A percentile compares a stretch with the other conserved stretches of the same genome.
phyloP scores from a whole-genome alignment of 2,888 invertebrate genomes.

The Gerris lacustris region DNA sequence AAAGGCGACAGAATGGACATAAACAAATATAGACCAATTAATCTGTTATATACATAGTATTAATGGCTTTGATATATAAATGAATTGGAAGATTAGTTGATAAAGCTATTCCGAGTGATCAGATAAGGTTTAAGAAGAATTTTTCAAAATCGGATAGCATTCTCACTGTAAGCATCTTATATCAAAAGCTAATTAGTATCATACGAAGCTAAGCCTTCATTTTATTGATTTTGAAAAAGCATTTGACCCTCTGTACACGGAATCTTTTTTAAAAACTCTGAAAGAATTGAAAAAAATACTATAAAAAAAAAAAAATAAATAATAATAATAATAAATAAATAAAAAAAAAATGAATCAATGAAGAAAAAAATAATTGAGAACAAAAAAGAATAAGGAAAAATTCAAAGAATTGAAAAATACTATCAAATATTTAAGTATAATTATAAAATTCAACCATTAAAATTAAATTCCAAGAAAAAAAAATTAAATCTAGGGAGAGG shows the following conservation, averaged over 20 bases:
- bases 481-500: constrained; percentile 1
- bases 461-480: not conserved
- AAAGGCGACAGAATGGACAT: constrained; percentile 7
- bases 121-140: constrained; percentile 8
- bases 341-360: no score
- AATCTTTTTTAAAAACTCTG: not conserved
- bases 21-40: constrained; percentile 10
- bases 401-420: not conserved
- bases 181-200: not conserved
- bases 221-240: not conserved
- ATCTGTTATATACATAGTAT: not conserved
- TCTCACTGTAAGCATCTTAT: not conserved
- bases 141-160: not conserved
- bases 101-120: not conserved
- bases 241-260: not conserved
- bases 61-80: not conserved
- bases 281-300: not conserved
- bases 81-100: not conserved
- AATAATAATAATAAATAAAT: no score
- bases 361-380: no score
- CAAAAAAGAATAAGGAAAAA: no score
- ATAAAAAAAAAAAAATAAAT: no score
- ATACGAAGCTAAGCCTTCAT: not conserved
- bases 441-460: not conserved
- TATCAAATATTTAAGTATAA: constrained; percentile 4